Evolutionary conservation across 2,113 vertebrate genomes (phyloP), one percentile per base, ranked within the genome.

Genomic region (Tragelaphus imberbis): DNA sequence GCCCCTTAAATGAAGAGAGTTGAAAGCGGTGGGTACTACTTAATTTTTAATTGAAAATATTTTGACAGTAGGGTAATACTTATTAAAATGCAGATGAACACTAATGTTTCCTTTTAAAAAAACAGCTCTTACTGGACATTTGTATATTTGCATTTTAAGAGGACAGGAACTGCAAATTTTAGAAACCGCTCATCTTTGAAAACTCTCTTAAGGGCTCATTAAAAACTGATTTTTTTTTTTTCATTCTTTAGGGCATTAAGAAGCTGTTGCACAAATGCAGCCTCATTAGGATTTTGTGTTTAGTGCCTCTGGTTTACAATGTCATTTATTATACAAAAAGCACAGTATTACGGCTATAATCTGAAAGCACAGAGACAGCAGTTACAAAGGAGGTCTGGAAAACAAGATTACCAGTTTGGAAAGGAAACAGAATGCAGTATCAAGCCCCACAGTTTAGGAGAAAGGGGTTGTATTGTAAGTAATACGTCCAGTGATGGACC

Each of bases 91-190:
- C 55, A 68, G 10, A 8, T 68, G 61, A 81, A 94, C 23, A 86
- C 25, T 33, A 87, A 25, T 75, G 33, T 88, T 92, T 94, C 51
- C 44, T 81, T 92, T 47, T 25, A 44, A 75, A 79, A 85, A 68
- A 36, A 1, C 9, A 81, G 49, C 77, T 93, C 28, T 96, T 95
- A 51, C 19, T 81, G 65, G 81, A 77, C 33, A 21, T 92, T 96
- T 92, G 56, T 58, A 68, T 80, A 95, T 63, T 92, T 97, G 85
- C 53, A 85, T 91, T 92, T 97, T 91, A 92, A 96, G 59, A 86
- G 59, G n/a, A 84, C 30, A 89, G 80, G 86, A 79, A 88, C 16
- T 30, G 27, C 23, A 90, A 95, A 94, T 47, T 92, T 90, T 85
- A 77, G 81, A 96, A 94, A 96, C 90, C 17, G 44, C 55, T 59